phyloP scores from a whole-genome alignment of 2,797 vertebrate species.

The Tokudaia muenninki region DNA sequence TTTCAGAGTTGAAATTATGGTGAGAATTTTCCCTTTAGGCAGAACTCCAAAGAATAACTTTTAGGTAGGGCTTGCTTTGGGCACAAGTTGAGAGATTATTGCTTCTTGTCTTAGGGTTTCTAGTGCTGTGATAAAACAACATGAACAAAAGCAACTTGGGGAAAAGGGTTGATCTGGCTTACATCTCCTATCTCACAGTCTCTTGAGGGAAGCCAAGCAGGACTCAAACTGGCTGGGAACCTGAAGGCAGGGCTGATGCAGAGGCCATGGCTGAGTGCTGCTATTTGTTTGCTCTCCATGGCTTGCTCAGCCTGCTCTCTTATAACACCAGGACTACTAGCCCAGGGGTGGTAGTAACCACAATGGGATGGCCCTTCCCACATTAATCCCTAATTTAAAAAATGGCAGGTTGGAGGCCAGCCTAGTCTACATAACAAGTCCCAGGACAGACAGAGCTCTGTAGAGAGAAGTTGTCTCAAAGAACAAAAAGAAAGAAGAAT shows the following conservation, averaged over 20 bases:
- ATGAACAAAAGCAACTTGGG: background rate
- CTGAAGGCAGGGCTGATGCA: background rate
- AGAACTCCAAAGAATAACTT: constrained; percentile 13
- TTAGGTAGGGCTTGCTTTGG: background rate
- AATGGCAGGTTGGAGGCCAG: background rate
- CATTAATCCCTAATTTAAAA: background rate
- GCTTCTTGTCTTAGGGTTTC: background rate
- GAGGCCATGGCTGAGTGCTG: background rate
- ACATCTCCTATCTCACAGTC: background rate
- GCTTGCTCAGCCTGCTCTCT: background rate
- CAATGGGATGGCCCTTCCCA: background rate
- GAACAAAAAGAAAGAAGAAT: background rate
- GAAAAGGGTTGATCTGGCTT: background rate
- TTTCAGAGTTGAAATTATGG: constrained; percentile 72
- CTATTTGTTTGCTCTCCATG: background rate
- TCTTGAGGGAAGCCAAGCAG: background rate
- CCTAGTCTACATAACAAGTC: background rate
- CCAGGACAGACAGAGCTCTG: background rate
- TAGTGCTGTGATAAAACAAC: background rate
- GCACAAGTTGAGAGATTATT: background rate
- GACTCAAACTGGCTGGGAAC: background rate
- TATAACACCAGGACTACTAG: background rate
- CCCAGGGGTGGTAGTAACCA: no score
- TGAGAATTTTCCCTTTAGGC: constrained; percentile 51
- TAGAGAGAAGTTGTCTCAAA: background rate